Base-by-base conservation (phyloP, 2,888 invertebrate species). In the Chromoteleia sp. region DNA sequence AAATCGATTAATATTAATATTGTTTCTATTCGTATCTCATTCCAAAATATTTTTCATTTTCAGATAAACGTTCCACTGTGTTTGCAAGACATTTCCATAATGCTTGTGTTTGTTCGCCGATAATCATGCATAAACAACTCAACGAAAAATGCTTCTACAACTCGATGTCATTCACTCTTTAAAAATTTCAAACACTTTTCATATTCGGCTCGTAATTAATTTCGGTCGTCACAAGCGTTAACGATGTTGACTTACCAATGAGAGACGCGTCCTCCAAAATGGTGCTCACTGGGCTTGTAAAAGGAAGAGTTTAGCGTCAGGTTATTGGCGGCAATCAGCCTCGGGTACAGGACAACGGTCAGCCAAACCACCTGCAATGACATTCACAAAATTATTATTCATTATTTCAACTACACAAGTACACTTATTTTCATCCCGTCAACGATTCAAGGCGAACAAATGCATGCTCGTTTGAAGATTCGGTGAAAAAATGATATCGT, bases 341-440 rank as follows among this genome's bases (percentile, higher is more conserved):
- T 90, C 87, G 90, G 89, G 87, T 89, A 89, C 91, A 93, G 92
- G 90, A 93, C 92, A 92, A 93, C 93, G 93, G 93, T 93, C 92
- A 94, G 93, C 92, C 93, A 93, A 93, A 93, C 93, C 93, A 94
- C 93, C 94, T 94, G 92, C 48, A 92, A 92, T 67, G 56, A 77
- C 52, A 75, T 70, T 54, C 33, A 61, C 15, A 56, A 63, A 80
- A 68, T 79, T 67, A 67, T 56, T 65, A 68, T 63, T 65, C 65
- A 19, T 75, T 56, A 36, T 56, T 65, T 61, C 48, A 50, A 33
- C 33, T 8, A 6, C 1, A 19, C 8, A 25, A 39, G 50, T 41
- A 29, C 21, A 56, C 33, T 67, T 59, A 59, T 50, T 67, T 61
- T 15, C 6, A 29, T 67, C 21, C 8, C 6, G 19, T 29, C 36